Evolutionary conservation across 2,113 vertebrate genomes (phyloP).

Genomic region (Leptocoma aspasia): DNA sequence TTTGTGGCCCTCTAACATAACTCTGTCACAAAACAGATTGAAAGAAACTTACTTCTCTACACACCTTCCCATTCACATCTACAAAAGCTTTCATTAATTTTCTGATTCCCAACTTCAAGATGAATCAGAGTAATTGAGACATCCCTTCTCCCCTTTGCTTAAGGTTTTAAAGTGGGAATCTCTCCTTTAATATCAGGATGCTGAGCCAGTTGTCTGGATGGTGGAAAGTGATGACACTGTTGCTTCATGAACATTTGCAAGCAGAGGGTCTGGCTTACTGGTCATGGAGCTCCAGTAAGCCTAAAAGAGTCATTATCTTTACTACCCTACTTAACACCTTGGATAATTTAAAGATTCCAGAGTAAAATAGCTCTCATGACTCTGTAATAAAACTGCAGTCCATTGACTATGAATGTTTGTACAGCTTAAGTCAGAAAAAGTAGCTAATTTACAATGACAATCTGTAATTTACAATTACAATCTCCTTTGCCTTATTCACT

Average conservation of each 20-base stretch:
- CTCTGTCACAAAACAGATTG: background rate
- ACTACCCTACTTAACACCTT: conserved; percentile 13
- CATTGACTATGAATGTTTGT: background rate
- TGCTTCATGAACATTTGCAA: background rate
- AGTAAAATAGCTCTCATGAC: conserved; percentile 6
- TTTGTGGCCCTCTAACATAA: background rate
- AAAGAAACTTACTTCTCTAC: background rate
- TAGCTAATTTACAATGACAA: background rate
- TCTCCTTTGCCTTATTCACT: background rate
- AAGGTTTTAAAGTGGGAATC: background rate
- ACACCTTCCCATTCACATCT: background rate
- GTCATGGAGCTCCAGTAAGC: background rate
- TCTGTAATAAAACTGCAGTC: conserved; percentile 1
- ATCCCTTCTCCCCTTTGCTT: background rate
- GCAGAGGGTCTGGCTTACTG: background rate
- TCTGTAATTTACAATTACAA: background rate
- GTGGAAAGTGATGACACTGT: background rate
- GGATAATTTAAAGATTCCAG: conserved; percentile 30
- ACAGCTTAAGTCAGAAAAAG: background rate
- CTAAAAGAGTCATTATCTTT: conserved; percentile 12
- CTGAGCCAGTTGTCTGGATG: background rate
- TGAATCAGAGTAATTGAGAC: background rate
- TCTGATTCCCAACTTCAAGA: background rate
- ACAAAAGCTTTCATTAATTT: conserved; percentile 2
- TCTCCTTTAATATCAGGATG: background rate